phyloP scores from a whole-genome alignment of 1,140 invertebrate species.

The Aphelenchoides besseyi region DNA sequence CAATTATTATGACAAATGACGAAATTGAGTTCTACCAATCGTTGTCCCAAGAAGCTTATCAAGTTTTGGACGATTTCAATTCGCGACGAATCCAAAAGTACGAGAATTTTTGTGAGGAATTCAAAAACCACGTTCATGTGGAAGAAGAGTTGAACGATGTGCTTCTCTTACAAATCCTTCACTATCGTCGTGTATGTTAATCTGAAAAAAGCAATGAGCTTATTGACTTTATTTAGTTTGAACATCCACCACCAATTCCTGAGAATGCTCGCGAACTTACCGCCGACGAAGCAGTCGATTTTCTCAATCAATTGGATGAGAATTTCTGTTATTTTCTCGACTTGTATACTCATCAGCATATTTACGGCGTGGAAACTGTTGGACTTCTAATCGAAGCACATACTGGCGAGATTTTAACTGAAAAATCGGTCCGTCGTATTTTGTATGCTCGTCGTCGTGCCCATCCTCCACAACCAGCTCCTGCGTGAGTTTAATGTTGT shows the following conservation, averaged over 20 bases:
- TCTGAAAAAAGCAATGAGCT: too few species aligned
- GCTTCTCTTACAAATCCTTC: slow-evolving; percentile 9
- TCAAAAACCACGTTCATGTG: background rate
- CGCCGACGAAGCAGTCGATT: slow-evolving; percentile 2
- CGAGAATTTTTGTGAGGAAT: slow-evolving; percentile 1
- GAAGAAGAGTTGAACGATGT: slow-evolving; percentile 18
- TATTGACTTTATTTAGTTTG: slow-evolving; percentile 14
- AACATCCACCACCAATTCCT: slow-evolving; percentile 9
- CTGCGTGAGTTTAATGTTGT: background rate
- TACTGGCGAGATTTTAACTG: background rate
- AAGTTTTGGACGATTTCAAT: slow-evolving; percentile 19
- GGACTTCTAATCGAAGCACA: slow-evolving; percentile 14
- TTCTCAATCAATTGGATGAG: background rate
- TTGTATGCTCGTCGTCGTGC: background rate
- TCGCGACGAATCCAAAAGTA: slow-evolving; percentile 14
- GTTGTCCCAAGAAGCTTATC: slow-evolving; percentile 4
- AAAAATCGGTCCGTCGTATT: slow-evolving; percentile 4
- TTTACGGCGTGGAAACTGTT: slow-evolving; percentile 12
- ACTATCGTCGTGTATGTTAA: slow-evolving; percentile 10
- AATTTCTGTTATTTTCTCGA: slow-evolving; percentile 13
- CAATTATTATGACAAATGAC: slow-evolving; percentile 18
- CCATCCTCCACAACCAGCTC: background rate
- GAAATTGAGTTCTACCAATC: slow-evolving; percentile 6
- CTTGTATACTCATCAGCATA: slow-evolving; percentile 13
- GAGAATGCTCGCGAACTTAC: slow-evolving; percentile 3